These are phyloP conservation scores for Halesus radiatus DNA, from an alignment of 1,140 invertebrate species.

Conservation along the genomic window DNA sequence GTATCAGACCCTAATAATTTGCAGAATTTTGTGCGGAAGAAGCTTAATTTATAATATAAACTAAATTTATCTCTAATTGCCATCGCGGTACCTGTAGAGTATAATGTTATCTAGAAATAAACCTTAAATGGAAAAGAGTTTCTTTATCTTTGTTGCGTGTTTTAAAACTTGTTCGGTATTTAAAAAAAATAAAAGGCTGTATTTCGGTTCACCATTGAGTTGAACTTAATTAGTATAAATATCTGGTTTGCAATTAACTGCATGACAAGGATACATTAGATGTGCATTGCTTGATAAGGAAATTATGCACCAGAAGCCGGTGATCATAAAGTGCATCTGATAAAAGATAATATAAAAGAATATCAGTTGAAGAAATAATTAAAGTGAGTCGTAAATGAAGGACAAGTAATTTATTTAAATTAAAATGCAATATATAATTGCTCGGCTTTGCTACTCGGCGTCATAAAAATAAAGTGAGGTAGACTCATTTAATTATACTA, in stretches of 20 bases:
- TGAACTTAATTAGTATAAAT: background rate
- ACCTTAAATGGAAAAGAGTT: too few species aligned
- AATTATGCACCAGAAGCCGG: slow-evolving; percentile 22
- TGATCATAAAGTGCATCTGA: background rate
- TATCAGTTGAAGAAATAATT: background rate
- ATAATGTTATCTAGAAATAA: too few species aligned
- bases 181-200: too few species aligned
- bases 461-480: slow-evolving; percentile 18
- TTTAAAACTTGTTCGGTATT: too few species aligned
- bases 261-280: slow-evolving; percentile 17
- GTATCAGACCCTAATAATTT: too few species aligned
- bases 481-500: background rate
- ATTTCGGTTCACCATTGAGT: too few species aligned
- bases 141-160: too few species aligned
- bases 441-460: background rate
- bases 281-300: slow-evolving; percentile 23
- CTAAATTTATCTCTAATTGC: too few species aligned
- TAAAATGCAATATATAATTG: slow-evolving; percentile 40
- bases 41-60: too few species aligned
- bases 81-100: too few species aligned
- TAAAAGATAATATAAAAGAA: background rate
- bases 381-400: background rate
- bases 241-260: background rate
- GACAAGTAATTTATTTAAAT: slow-evolving; percentile 28
- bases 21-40: too few species aligned